Conservation (phyloP, 2,113 vertebrate species). For the Lampris megalopsis region DNA sequence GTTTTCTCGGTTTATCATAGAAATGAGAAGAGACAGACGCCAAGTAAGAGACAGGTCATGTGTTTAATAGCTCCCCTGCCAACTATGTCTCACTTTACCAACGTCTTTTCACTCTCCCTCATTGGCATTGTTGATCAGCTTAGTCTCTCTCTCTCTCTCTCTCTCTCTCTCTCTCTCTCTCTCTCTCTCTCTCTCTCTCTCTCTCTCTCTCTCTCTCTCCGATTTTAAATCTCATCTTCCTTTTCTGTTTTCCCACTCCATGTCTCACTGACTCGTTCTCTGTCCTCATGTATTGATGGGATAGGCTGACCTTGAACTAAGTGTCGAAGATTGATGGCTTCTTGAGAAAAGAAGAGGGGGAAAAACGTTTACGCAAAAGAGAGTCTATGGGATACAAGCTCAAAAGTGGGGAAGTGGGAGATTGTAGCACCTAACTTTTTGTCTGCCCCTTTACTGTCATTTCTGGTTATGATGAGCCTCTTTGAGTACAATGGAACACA, state of each 20-base stretch:
- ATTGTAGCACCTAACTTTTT: constrained; percentile 26
- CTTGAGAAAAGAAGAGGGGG: constrained; percentile 11
- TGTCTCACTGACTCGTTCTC: background rate
- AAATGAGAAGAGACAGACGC: too few relatives aligned
- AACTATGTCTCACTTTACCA: background rate
- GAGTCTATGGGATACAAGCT: constrained; percentile 14
- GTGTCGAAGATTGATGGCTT: constrained; percentile 48
- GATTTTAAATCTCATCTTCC: too few relatives aligned
- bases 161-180: background rate
- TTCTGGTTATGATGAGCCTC: constrained; percentile 14
- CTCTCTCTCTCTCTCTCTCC: background rate
- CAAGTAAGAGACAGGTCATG: too few relatives aligned
- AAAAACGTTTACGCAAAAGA: constrained; percentile 34
- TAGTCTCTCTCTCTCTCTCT: background rate
- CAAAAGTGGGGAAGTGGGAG: background rate
- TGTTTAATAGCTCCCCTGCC: too few relatives aligned
- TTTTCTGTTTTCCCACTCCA: background rate
- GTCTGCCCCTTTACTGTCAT: constrained; percentile 10
- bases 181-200: background rate
- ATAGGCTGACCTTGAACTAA: constrained; percentile 55
- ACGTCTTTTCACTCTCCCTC: constrained; percentile 9
- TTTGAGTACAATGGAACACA: background rate
- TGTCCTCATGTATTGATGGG: background rate
- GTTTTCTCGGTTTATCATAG: too few relatives aligned
- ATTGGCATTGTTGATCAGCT: background rate